Conservation (phyloP, 1,140 invertebrate genomes). For the Lethrus apterus region DNA sequence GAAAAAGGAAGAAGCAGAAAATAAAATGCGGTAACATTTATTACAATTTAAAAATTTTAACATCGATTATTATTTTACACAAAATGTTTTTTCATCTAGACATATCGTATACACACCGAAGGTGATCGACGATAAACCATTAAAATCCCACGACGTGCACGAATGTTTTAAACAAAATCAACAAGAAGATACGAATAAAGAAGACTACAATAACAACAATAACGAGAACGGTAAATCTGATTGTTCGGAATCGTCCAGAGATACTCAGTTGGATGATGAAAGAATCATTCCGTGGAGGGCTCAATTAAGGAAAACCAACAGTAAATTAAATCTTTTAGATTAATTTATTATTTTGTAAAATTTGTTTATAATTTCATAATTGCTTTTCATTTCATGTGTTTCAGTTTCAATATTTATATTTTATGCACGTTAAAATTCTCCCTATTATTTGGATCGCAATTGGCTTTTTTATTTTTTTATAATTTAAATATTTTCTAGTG, state of each 20-base stretch:
- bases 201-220: slow-evolving; percentile 18
- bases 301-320: slow-evolving; percentile 80
- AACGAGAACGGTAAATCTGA: slow-evolving; percentile 33
- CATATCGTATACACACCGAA: slow-evolving; percentile 59
- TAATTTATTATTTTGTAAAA: slow-evolving; percentile 36
- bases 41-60: too few species aligned
- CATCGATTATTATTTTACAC: too few species aligned
- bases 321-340: slow-evolving; percentile 68
- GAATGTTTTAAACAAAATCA: slow-evolving; percentile 39
- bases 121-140: slow-evolving; percentile 48
- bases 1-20: slow-evolving; percentile 68
- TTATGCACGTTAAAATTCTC: neutral
- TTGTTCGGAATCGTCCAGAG: slow-evolving; percentile 22
- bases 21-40: slow-evolving; percentile 55
- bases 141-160: slow-evolving; percentile 30
- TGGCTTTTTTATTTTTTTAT: neutral
- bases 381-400: too few species aligned
- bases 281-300: slow-evolving; percentile 81
- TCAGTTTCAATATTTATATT: neutral
- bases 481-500: neutral
- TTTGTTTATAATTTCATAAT: slow-evolving; percentile 11
- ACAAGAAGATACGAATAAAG: slow-evolving; percentile 29
- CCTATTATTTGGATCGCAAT: neutral
- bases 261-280: slow-evolving; percentile 50
- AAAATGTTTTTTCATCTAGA: slow-evolving; percentile 43